Evolutionary conservation across 1,140 invertebrate genomes (phyloP), one percentile per base, ranked within the genome.

Genomic region (Pantala flavescens): DNA sequence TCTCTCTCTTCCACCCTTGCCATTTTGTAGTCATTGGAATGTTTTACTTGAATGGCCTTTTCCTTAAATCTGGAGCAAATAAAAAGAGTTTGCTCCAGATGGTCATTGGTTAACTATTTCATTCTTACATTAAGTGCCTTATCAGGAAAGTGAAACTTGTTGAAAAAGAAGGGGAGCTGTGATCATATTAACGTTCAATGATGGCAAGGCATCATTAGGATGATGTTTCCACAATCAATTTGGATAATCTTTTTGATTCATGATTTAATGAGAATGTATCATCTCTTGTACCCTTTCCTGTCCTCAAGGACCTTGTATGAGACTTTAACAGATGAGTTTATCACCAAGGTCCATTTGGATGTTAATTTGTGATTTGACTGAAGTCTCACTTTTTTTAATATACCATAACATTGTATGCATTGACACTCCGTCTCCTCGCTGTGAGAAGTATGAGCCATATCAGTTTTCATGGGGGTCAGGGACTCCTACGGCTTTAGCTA

Each of bases 61-160:
- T 63, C 49, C 49, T 63, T 63, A 12, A 63, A 14, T 63, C 49
- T 63, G n/a, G n/a, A 7, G 49, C n/a, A 16, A 63, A 12, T 63
- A 63, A 63, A 63, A 63, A 21, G 49, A 63, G 12, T 7, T 12
- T 63, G 49, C 49, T 1, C 49, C n/a, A 63, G 49, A 63, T 63
- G 49, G 49, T 63, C 49, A 63, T 63, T 63, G 49, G 49, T 63
- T 63, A 63, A 63, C 49, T 63, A 63, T 63, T 63, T 63, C 49
- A 63, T 63, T 63, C 49, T 63, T 63, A 63, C 49, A 63, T 63
- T 63, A 63, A 63, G 49, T 63, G 49, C 49, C 49, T 63, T 63
- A 63, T 63, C 49, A 63, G 49, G n/a, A 63, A 63, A 16, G 49
- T 19, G 49, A 19, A 63, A 19, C n/a, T 21, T 19, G 16, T 63